Conservation (phyloP, 1,140 invertebrate species). For the Metopolophium dirhodum region DNA sequence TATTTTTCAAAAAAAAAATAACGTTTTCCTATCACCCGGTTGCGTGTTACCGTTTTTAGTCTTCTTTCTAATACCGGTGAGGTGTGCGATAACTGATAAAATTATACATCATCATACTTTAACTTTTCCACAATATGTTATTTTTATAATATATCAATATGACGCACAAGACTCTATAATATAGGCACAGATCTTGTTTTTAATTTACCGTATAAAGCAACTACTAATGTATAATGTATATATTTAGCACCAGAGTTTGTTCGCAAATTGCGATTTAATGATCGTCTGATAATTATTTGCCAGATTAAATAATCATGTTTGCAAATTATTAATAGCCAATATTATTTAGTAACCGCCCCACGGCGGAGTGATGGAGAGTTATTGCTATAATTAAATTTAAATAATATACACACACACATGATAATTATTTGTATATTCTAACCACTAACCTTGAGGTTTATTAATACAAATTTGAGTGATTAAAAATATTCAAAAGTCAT, state of each 20-base stretch:
- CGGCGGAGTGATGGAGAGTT: background rate
- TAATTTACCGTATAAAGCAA: background rate
- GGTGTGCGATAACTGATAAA: background rate
- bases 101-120: background rate
- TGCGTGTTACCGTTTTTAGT: background rate
- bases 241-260: background rate
- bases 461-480: background rate
- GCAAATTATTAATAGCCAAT: constrained; percentile 1
- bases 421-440: background rate
- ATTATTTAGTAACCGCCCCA: background rate
- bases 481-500: constrained; percentile 39
- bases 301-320: constrained; percentile 7
- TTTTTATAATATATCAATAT: background rate
- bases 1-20: background rate
- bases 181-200: background rate
- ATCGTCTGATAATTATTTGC: background rate
- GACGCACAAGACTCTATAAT: background rate
- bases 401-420: background rate
- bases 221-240: background rate
- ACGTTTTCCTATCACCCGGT: background rate
- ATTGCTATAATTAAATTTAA: background rate
- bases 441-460: background rate
- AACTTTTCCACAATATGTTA: background rate
- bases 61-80: background rate
- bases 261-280: background rate